Conservation (phyloP, 2,888 invertebrate genomes). For the Euplagia quadripunctaria region DNA sequence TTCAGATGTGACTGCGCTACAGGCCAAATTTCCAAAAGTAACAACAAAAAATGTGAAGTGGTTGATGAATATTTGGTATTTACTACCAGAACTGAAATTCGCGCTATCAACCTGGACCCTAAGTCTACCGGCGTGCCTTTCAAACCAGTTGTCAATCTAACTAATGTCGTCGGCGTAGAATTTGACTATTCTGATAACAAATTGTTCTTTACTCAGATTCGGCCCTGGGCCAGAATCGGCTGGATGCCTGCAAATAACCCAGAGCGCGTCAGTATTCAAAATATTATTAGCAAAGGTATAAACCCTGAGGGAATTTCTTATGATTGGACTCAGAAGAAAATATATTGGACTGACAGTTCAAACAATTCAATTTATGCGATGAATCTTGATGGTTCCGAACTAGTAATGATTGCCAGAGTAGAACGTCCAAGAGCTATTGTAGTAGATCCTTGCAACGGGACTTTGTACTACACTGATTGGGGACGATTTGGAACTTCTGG, state of each 20-base stretch:
- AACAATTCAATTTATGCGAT: slow-evolving; percentile 98
- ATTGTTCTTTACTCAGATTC: slow-evolving; percentile 96
- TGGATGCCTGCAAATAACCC: slow-evolving; percentile 93
- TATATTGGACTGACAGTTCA: slow-evolving; percentile 99
- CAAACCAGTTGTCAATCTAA: slow-evolving; percentile 93
- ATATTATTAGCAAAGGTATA: slow-evolving; percentile 92
- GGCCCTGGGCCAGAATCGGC: slow-evolving; percentile 96
- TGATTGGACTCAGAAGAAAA: slow-evolving; percentile 99
- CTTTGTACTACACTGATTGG: slow-evolving; percentile 98
- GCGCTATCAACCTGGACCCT: slow-evolving; percentile 96
- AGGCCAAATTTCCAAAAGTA: slow-evolving; percentile 90
- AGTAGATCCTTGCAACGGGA: slow-evolving; percentile 98
- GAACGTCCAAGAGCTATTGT: slow-evolving; percentile 98
- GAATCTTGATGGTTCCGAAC: slow-evolving; percentile 95
- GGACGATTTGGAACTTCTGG: slow-evolving; percentile 97
- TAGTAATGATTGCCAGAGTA: slow-evolving; percentile 97
- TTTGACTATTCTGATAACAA: slow-evolving; percentile 96
- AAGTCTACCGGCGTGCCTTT: slow-evolving; percentile 94
- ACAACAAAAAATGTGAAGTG: slow-evolving; percentile 92
- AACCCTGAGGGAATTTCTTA: slow-evolving; percentile 98
- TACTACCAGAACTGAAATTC: slow-evolving; percentile 97
- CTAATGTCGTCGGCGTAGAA: slow-evolving; percentile 98
- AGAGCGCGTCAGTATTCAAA: slow-evolving; percentile 87
- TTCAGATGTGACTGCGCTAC: slow-evolving; percentile 97
- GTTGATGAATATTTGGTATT: slow-evolving; percentile 97